Conservation (phyloP, 2,113 vertebrate species). For the Himantopus leucocephalus region DNA sequence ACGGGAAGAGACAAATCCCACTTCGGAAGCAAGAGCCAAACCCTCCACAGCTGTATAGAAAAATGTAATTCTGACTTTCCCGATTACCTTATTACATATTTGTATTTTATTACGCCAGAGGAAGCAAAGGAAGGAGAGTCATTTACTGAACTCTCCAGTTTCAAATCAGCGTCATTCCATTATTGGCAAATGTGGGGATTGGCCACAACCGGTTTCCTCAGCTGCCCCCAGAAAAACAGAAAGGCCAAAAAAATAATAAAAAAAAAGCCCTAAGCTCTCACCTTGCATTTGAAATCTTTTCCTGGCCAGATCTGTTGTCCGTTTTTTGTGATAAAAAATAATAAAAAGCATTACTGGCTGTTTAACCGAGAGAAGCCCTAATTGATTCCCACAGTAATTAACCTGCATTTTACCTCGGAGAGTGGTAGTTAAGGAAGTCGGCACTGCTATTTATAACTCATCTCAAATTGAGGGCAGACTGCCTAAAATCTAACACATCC, state of each 20-base stretch:
- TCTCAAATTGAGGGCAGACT: slow-evolving; percentile 97
- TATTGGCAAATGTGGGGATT: neutral
- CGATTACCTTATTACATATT: neutral
- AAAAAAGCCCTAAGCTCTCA: neutral
- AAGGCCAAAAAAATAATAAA: neutral
- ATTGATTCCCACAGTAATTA: slow-evolving; percentile 98
- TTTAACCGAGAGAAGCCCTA: slow-evolving; percentile 82
- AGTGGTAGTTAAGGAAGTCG: slow-evolving; percentile 93
- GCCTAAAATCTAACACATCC: slow-evolving; percentile 99
- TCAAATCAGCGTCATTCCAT: neutral
- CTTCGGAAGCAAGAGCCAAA: neutral
- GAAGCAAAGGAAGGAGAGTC: neutral
- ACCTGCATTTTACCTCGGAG: slow-evolving; percentile 90
- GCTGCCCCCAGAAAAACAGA: neutral
- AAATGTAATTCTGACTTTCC: neutral
- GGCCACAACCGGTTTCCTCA: slow-evolving; percentile 5
- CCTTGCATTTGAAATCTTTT: slow-evolving; percentile 32
- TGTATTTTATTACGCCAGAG: neutral
- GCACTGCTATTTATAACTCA: slow-evolving; percentile 97
- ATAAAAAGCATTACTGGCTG: slow-evolving; percentile 74
- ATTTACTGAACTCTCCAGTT: neutral
- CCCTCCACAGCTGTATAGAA: neutral
- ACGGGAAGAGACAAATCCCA: slow-evolving; percentile 34
- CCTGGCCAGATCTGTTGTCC: slow-evolving; percentile 58
- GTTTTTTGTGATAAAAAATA: slow-evolving; percentile 61